A percentile compares a stretch with the other conserved stretches of the same genome.
These are phyloP conservation scores for Laspeyria flexula DNA, from an alignment of 2,888 invertebrate genomes.

Conservation along the genomic window DNA sequence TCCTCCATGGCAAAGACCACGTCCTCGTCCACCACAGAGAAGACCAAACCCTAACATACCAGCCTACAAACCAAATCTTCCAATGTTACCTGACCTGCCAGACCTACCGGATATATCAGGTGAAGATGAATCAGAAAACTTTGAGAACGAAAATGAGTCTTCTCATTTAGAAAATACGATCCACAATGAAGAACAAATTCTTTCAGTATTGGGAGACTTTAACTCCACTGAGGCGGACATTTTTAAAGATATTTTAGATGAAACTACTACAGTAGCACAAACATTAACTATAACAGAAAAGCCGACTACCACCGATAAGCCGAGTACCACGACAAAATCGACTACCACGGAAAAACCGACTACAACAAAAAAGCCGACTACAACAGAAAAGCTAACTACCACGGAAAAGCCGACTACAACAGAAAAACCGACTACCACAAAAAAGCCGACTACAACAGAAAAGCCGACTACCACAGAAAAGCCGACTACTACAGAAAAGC, in stretches of 20 bases:
- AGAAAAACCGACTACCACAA: conserved; percentile 53
- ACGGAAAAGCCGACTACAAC: conserved; percentile 49
- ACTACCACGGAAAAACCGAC: conserved; percentile 27
- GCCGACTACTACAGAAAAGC: conserved; percentile 42
- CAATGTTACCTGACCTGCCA: conserved; percentile 74
- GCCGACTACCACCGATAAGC: conserved; percentile 49
- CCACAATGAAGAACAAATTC: conserved; percentile 56
- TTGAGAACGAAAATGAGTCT: conserved; percentile 71
- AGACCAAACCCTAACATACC: conserved; percentile 85
- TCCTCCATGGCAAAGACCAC: conserved; percentile 89
- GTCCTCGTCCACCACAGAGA: conserved; percentile 84
- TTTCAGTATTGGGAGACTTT: conserved; percentile 44
- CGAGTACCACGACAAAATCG: conserved; percentile 44
- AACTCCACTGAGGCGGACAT: conserved; percentile 53
- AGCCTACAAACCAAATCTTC: conserved; percentile 87
- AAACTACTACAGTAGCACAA: conserved; percentile 55
- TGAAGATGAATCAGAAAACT: conserved; percentile 52
- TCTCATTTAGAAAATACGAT: conserved; percentile 70
- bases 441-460: conserved; percentile 43
- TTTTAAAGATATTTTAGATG: conserved; percentile 57
- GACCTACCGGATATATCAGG: conserved; percentile 68
- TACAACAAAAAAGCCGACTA: conserved; percentile 48
- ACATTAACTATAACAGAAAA: conserved; percentile 52
- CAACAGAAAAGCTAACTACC: conserved; percentile 45
- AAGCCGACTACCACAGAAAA: conserved; percentile 46